Evolutionary conservation across 2,797 vertebrate genomes (phyloP).

Genomic region (Leptodactylus fallax): DNA sequence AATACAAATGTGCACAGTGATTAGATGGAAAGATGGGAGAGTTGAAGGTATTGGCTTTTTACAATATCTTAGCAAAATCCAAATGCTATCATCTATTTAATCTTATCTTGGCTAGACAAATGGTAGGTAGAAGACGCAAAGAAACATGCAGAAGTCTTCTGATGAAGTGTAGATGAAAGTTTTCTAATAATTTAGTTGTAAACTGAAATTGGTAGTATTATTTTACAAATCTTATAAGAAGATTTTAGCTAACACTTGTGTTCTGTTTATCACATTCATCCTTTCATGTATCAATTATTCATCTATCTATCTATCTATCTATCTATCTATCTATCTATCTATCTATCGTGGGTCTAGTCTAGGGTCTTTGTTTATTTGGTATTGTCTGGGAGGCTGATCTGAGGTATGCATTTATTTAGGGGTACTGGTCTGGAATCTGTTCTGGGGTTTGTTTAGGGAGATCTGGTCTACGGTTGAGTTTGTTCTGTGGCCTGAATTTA

Average conservation of each 20-base stretch:
- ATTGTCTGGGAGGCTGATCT: no score
- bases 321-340: background rate
- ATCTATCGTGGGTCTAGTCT: background rate
- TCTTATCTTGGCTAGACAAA: background rate
- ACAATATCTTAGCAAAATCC: background rate
- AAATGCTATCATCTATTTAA: conserved; percentile 21
- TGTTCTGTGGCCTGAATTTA: no score
- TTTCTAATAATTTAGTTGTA: no score
- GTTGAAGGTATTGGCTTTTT: conserved; percentile 12
- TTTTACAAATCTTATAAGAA: background rate
- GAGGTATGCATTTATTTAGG: no score
- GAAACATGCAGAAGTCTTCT: background rate
- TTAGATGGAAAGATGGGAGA: background rate
- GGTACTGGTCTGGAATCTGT: no score
- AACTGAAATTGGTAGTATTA: background rate
- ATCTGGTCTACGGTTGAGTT: no score
- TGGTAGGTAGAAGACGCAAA: background rate
- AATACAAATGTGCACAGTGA: conserved; percentile 13
- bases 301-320: conserved; percentile 7
- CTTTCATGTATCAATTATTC: no score
- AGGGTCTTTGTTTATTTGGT: no score
- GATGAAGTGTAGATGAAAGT: background rate
- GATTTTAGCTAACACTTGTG: no score
- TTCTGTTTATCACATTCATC: no score
- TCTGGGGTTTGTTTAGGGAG: no score